Evolutionary conservation across 1,140 invertebrate genomes (phyloP).

Genomic region (Octopus bimaculoides): DNA sequence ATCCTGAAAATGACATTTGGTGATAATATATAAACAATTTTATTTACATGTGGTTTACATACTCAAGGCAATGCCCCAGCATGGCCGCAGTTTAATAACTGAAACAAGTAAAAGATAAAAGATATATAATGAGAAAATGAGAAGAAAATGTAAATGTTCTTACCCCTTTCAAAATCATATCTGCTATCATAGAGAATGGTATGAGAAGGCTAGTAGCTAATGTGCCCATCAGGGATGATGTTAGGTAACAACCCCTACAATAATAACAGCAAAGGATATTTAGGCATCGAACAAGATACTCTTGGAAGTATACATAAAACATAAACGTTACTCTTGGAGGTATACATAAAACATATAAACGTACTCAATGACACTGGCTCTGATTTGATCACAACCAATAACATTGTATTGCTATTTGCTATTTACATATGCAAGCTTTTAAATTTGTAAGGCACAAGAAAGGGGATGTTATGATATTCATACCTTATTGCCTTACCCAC

Average conservation of each 20-base stretch:
- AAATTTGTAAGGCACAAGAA: neutral
- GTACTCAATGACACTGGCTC: no score
- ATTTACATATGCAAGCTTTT: neutral
- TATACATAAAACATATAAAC: neutral
- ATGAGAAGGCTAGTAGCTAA: constrained; percentile 79
- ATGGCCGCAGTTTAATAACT: no score
- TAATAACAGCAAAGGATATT: neutral
- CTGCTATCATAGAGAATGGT: constrained; percentile 80
- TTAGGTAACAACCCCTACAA: constrained; percentile 82
- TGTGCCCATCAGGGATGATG: constrained; percentile 82
- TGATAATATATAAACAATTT: no score
- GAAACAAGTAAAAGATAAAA: no score
- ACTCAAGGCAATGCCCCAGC: no score
- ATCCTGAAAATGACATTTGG: no score
- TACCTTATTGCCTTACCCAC: neutral
- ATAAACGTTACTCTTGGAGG: neutral
- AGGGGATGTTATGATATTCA: neutral
- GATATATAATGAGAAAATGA: no score
- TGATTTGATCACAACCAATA: no score
- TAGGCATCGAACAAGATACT: neutral
- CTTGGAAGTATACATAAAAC: neutral
- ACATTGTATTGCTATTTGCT: no score
- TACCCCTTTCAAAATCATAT: constrained; percentile 71
- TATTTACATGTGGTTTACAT: no score
- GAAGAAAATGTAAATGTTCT: constrained; percentile 13